A percentile compares a stretch with the other conserved stretches of the same genome.
phyloP scores from a whole-genome alignment of 1,140 invertebrate genomes.

The Drosophila arawakana region DNA sequence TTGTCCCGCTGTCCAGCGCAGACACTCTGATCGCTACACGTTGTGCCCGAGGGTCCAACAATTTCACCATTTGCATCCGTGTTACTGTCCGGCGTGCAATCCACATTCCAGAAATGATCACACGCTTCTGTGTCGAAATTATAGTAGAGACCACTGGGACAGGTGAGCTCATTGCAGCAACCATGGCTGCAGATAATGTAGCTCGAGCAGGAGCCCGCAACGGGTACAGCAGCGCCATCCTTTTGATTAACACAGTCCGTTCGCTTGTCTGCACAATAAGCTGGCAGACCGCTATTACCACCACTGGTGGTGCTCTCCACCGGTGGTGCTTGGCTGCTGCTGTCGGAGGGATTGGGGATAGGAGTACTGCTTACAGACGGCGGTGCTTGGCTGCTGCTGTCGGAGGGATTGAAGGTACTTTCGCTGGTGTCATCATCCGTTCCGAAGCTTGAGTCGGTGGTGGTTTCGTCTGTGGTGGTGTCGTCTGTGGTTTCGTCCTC shows the following conservation, averaged over 20 bases:
- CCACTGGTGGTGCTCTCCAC: conserved; percentile 17
- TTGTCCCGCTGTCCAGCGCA: conserved; percentile 49
- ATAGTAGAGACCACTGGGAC: conserved; percentile 61
- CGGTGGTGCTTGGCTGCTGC: not conserved
- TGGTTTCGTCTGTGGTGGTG: conserved; percentile 7
- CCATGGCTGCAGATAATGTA: conserved; percentile 58
- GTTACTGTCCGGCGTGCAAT: conserved; percentile 28
- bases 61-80: conserved; percentile 32
- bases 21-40: conserved; percentile 34
- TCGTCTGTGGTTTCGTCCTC: conserved; percentile 24
- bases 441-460: not conserved
- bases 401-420: conserved; percentile 1
- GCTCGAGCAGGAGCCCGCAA: conserved; percentile 45
- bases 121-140: conserved; percentile 3
- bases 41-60: conserved; percentile 59
- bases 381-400: not conserved
- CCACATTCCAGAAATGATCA: conserved; percentile 41
- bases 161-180: conserved; percentile 43
- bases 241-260: conserved; percentile 20
- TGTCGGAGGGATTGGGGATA: not conserved
- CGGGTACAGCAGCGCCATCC: conserved; percentile 12
- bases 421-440: not conserved
- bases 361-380: not conserved
- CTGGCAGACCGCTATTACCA: conserved; percentile 16
- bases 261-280: conserved; percentile 39